These are phyloP conservation scores for Parapristionchus giblindavisi DNA, from an alignment of 2,888 invertebrate genomes.

Conservation along the genomic window DNA sequence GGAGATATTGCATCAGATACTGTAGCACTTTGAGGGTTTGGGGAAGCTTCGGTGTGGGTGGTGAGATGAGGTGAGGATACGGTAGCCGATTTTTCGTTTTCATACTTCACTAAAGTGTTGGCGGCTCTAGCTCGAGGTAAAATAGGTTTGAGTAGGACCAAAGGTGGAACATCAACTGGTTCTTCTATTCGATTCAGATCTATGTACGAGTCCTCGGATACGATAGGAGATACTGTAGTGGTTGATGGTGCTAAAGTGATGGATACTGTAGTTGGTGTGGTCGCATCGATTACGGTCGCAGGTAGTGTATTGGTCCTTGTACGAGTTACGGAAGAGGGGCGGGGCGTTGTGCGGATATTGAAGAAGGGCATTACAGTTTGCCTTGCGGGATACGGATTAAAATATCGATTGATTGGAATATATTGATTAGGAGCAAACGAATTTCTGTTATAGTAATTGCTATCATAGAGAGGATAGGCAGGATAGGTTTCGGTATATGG, in stretches of 20 bases:
- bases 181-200: neutral
- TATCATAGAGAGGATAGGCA: no score
- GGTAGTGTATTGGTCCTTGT: neutral
- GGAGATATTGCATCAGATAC: no score
- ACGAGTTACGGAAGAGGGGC: neutral
- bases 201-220: no score
- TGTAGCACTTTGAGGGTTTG: no score
- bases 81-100: no score
- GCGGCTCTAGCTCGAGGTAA: neutral
- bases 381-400: neutral
- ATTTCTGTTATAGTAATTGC: no score
- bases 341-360: neutral
- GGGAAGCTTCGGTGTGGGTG: neutral
- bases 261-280: constrained; percentile 10
- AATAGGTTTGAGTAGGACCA: no score
- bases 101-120: no score
- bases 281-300: neutral
- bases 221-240: neutral
- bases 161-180: neutral
- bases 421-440: no score
- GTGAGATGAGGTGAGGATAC: neutral
- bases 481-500: no score
- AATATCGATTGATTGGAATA: no score
- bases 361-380: neutral
- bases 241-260: neutral